phyloP scores from a whole-genome alignment of 2,113 vertebrate genomes.

The Xiphorhynchus elegans region DNA sequence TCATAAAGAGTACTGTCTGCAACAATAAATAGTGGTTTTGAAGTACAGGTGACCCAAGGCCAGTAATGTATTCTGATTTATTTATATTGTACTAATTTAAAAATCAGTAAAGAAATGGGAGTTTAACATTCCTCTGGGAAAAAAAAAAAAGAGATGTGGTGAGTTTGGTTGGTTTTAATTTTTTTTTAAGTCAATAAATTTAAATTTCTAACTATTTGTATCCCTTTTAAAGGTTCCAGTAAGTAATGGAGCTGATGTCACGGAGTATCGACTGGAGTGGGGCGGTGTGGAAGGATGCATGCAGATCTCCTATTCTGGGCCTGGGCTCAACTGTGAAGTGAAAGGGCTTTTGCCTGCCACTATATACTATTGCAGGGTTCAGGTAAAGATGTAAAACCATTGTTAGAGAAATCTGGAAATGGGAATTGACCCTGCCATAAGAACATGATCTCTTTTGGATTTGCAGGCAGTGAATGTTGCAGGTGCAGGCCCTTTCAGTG shows the following conservation, averaged over 20 bases:
- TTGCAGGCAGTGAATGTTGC: conserved; percentile 87
- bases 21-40: background rate
- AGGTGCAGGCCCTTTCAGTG: conserved; percentile 91
- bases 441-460: background rate
- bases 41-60: background rate
- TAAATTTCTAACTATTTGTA: background rate
- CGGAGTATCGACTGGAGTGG: conserved; percentile 93
- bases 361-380: conserved; percentile 91
- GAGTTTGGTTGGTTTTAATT: background rate
- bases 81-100: background rate
- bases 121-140: background rate
- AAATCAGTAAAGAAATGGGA: background rate
- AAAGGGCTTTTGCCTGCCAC: conserved; percentile 93
- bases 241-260: conserved; percentile 88
- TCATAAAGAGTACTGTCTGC: background rate
- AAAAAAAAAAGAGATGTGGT: background rate
- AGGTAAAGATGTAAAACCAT: conserved; percentile 76
- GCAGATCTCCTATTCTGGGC: conserved; percentile 89
- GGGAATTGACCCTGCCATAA: background rate
- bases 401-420: background rate
- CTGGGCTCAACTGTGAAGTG: conserved; percentile 85
- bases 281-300: conserved; percentile 92
- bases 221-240: conserved; percentile 79
- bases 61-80: background rate
- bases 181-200: background rate